A percentile compares a stretch with the other conserved stretches of the same genome.
Conservation (phyloP, 2,113 vertebrate species). For the Psilopogon haemacephalus region DNA sequence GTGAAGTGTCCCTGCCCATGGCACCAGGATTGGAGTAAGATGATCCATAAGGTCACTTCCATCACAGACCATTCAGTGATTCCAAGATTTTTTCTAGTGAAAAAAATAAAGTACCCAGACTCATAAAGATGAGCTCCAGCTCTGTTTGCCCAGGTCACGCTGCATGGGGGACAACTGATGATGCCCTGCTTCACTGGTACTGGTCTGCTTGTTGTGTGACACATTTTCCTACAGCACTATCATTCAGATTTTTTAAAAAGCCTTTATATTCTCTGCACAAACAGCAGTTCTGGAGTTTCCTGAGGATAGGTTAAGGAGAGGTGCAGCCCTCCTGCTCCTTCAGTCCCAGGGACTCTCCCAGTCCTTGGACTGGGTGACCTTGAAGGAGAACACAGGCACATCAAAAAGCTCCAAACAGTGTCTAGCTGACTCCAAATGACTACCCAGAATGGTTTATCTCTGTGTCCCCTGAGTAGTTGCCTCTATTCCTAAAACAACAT, state of each 20-base stretch:
- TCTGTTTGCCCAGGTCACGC: background rate
- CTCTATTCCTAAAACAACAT: background rate
- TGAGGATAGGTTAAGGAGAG: background rate
- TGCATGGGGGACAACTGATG: accelerated
- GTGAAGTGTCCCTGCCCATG: too few relatives aligned
- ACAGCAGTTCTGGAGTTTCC: background rate
- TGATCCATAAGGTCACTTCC: too few relatives aligned
- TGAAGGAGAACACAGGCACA: background rate
- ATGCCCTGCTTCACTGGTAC: background rate
- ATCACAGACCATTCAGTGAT: too few relatives aligned
- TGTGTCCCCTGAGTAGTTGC: background rate
- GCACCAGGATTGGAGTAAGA: too few relatives aligned
- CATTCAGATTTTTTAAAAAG: background rate
- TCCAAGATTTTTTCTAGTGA: background rate
- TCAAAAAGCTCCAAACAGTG: accelerated
- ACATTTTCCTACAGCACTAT: background rate
- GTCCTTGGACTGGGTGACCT: background rate
- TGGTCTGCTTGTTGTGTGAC: accelerated
- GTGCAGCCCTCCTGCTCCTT: background rate
- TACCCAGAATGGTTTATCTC: background rate
- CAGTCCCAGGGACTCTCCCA: background rate
- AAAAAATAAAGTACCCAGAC: background rate
- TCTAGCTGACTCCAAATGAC: background rate
- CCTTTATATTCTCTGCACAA: background rate
- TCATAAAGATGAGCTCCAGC: background rate